phyloP scores from a whole-genome alignment of 2,797 vertebrate species.

The Aphelocoma californica region DNA sequence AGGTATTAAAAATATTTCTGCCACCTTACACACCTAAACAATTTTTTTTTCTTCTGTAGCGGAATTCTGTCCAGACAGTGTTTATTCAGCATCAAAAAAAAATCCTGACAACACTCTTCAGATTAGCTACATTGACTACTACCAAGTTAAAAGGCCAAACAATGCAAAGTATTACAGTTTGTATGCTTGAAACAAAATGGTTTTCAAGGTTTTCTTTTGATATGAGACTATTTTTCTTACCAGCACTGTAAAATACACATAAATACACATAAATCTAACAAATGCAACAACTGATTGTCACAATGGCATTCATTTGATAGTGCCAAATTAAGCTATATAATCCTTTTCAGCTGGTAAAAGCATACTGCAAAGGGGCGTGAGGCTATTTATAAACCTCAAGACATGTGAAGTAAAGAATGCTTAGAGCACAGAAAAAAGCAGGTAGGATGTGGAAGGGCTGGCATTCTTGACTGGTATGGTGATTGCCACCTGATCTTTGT shows the following conservation, averaged over 20 bases:
- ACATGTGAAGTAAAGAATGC: constrained; percentile 43
- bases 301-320: constrained; percentile 34
- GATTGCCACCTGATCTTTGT: not conserved
- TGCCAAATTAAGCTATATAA: constrained; percentile 57
- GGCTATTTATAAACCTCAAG: constrained; percentile 53
- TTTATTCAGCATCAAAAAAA: not conserved
- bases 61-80: not conserved
- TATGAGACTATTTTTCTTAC: not conserved
- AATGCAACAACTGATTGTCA: constrained; percentile 43
- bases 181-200: not conserved
- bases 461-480: not conserved
- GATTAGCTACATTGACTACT: not conserved
- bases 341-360: constrained; percentile 68
- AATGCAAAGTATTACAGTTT: not conserved
- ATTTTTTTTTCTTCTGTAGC: not conserved
- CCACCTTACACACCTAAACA: not conserved
- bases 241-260: not conserved
- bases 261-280: not conserved
- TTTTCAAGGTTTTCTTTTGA: not conserved
- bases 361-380: constrained; percentile 40
- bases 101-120: not conserved
- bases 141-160: constrained; percentile 35
- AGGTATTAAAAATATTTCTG: not conserved
- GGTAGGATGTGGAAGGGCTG: not conserved
- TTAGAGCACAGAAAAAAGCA: not conserved